Evolutionary conservation across 2,888 invertebrate genomes (phyloP).

Genomic region (Caenorhabditis imperialis): DNA sequence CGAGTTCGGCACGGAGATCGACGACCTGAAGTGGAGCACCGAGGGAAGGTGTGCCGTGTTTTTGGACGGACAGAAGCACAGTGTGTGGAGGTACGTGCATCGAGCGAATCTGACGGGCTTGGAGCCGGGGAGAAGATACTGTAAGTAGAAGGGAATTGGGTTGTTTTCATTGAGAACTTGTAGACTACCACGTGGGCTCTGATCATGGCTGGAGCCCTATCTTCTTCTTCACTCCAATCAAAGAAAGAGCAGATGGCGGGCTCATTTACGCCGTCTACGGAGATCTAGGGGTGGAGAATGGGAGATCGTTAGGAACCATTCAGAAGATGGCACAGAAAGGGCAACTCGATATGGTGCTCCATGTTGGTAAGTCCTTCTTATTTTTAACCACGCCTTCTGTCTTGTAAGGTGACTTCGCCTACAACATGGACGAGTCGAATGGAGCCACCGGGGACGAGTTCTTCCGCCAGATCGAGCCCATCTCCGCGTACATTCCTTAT

Average conservation of each 20-base stretch:
- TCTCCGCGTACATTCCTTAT: slow-evolving; percentile 92
- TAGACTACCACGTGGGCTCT: slow-evolving; percentile 68
- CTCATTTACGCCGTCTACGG: slow-evolving; percentile 63
- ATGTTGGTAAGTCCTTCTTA: slow-evolving; percentile 70
- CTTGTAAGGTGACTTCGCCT: slow-evolving; percentile 88
- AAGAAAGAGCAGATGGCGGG: slow-evolving; percentile 55
- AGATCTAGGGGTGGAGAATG: slow-evolving; percentile 82
- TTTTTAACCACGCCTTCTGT: neutral
- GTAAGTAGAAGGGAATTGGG: slow-evolving; percentile 47
- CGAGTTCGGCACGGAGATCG: slow-evolving; percentile 67
- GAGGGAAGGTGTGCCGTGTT: slow-evolving; percentile 62
- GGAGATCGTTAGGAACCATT: slow-evolving; percentile 87
- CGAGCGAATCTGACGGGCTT: slow-evolving; percentile 63
- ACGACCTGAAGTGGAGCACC: neutral
- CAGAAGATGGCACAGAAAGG: slow-evolving; percentile 88
- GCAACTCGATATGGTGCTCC: slow-evolving; percentile 75
- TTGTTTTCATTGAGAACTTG: neutral
- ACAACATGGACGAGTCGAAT: slow-evolving; percentile 89
- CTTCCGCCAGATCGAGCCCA: slow-evolving; percentile 88
- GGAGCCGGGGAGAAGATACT: slow-evolving; percentile 67
- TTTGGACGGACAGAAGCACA: slow-evolving; percentile 63
- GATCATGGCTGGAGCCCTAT: slow-evolving; percentile 68
- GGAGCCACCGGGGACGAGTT: slow-evolving; percentile 90
- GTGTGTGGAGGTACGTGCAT: slow-evolving; percentile 70
- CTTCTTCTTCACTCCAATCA: slow-evolving; percentile 67